Evolutionary conservation across 1,140 invertebrate genomes (phyloP), one percentile per base, ranked within the genome.

Genomic region (Drosophila nannoptera): DNA sequence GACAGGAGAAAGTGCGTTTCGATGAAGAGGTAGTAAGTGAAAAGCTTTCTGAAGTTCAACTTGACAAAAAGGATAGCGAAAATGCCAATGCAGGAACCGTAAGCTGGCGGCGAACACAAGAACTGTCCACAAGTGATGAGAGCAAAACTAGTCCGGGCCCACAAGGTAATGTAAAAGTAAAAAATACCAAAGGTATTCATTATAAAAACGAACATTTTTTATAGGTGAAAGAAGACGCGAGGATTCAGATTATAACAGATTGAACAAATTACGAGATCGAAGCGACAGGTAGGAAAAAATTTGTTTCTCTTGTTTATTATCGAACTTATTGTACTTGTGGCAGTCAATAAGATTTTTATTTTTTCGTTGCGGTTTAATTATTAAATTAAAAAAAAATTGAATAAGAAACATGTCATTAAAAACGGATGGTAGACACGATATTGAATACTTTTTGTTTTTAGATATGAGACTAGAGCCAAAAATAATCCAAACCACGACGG

Each of bases 11-110:
- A 36, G 14, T 63, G 43, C 69, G 75, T 2, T 55, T 61, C 8
- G 80, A 87, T 46, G 89, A 92, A 22, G 70, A 77, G 8, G 52
- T 48, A 8, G 48, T 84, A 9, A 73, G 59, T 54, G 86, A 88
- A 12, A 84, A 87, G 40, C 50, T 78, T 11, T 54, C 63, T 5
- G 76, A 87, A 43, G 55, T 82, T 8, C 70, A 86, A 63, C 60
- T 87, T 31, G 75, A 86, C 22, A 87, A 78, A 56, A 73, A 77
- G 52, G 78, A 87, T 55, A 87, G 84, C 46, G 87, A 87, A 67
- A 86, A 70, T 63, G 62, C 66, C 35, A 80, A 77, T 52, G 56
- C 72, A 29, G 52, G 73, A 49, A 59, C 69, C 33, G 36, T 49
- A 9, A 83, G 66, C 42, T 83, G 80, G 80, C 80, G 80, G 32